Percentiles rank a stretch among this genome's conserved stretches.
phyloP scores from a whole-genome alignment of 2,888 invertebrate genomes.

The Polyploca ridens region DNA sequence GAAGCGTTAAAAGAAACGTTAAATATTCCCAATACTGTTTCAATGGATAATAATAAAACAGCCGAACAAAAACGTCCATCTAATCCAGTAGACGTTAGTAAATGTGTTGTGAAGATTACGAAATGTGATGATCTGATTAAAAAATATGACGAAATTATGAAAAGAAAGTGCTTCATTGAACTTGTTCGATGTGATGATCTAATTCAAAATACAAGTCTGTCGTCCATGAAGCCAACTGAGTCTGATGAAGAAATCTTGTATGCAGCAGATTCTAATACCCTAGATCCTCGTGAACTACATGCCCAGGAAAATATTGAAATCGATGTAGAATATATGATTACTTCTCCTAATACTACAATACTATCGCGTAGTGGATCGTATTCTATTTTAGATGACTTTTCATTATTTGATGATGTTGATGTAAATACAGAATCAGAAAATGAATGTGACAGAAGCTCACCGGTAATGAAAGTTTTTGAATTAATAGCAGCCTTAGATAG shows the following conservation, averaged over 20 bases:
- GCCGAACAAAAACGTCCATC: background rate
- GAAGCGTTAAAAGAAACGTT: slow-evolving; percentile 15
- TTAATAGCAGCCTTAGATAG: slow-evolving; percentile 37
- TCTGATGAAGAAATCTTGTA: background rate
- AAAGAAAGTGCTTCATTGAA: slow-evolving; percentile 47
- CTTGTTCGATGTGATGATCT: slow-evolving; percentile 55
- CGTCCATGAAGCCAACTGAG: background rate
- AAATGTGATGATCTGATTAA: slow-evolving; percentile 57
- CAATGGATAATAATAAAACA: background rate
- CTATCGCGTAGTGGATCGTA: slow-evolving; percentile 41
- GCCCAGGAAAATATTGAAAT: background rate
- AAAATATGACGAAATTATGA: slow-evolving; percentile 43
- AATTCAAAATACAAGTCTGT: slow-evolving; percentile 13
- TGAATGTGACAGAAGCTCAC: slow-evolving; percentile 45
- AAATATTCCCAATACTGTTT: background rate
- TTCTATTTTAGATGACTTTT: slow-evolving; percentile 46
- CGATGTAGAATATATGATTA: no score
- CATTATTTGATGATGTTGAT: slow-evolving; percentile 20
- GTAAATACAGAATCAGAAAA: background rate
- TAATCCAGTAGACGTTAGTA: background rate
- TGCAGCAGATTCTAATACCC: background rate
- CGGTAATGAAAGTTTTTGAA: slow-evolving; percentile 58
- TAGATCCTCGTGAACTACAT: no score
- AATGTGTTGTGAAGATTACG: slow-evolving; percentile 40
- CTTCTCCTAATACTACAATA: slow-evolving; percentile 10